These are phyloP conservation scores for Sinopyrophorus schimmeli DNA, from an alignment of 2,888 invertebrate genomes.

Conservation along the genomic window DNA sequence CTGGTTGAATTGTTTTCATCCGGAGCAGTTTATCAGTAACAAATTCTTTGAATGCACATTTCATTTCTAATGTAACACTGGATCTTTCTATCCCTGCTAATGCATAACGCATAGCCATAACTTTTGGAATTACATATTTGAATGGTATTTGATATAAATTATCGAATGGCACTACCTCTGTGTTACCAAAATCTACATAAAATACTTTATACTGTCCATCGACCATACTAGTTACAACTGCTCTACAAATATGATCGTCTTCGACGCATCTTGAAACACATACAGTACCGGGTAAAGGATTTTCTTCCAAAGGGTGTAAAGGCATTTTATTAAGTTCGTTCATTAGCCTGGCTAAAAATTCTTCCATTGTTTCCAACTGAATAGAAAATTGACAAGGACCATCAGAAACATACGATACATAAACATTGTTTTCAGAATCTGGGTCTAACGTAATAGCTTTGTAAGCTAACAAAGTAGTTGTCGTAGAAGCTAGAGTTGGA, in stretches of 20 bases:
- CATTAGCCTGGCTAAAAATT: slow-evolving; percentile 70
- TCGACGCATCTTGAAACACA: slow-evolving; percentile 74
- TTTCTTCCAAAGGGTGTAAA: slow-evolving; percentile 65
- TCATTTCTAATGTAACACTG: slow-evolving; percentile 62
- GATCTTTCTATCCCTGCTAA: slow-evolving; percentile 68
- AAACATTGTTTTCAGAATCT: slow-evolving; percentile 67
- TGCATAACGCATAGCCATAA: slow-evolving; percentile 76
- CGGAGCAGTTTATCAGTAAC: slow-evolving; percentile 66
- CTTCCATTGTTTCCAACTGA: slow-evolving; percentile 66
- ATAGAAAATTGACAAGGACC: slow-evolving; percentile 79
- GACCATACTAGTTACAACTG: slow-evolving; percentile 74
- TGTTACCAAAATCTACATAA: slow-evolving; percentile 82
- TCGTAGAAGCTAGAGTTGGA: slow-evolving; percentile 51
- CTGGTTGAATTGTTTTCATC: slow-evolving; percentile 69
- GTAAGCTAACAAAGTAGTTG: slow-evolving; percentile 58
- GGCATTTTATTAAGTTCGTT: slow-evolving; percentile 68
- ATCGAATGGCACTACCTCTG: slow-evolving; percentile 70
- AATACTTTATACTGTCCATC: slow-evolving; percentile 74
- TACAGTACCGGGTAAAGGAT: slow-evolving; percentile 74
- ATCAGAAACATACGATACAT: slow-evolving; percentile 77
- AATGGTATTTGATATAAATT: slow-evolving; percentile 77
- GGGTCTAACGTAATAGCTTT: slow-evolving; percentile 60
- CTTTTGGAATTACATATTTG: slow-evolving; percentile 70
- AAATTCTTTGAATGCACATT: slow-evolving; percentile 71
- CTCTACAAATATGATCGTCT: slow-evolving; percentile 72